Base-by-base conservation (phyloP, 2,888 invertebrate species). In the Caenorhabditis zanzibari region DNA sequence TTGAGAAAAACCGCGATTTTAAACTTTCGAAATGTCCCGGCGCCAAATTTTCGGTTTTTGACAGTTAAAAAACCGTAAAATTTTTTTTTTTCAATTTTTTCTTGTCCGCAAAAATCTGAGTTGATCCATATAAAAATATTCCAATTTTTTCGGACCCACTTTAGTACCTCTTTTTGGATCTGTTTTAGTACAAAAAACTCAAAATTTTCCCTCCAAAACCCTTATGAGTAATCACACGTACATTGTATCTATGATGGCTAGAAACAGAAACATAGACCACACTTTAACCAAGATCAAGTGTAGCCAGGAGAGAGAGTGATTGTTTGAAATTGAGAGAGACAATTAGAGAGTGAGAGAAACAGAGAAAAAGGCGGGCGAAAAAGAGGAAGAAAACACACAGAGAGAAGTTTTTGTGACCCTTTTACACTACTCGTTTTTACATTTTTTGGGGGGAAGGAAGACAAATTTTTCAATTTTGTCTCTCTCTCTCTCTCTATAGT, bases 201-300 rank as follows among this genome's bases (percentile, higher is more conserved):
- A 16, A 12, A n/a, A 6, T 26, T 14, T 54, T 3, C 14, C 6
- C 26, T 54, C 35, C 32, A 14, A 35, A 5, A 3, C 12, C 56
- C 22, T 4, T 19, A 12, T 58, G 26, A 58, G 14, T 38, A 28
- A 71, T 49, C 35, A 59, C 47, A 72, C 58, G 72, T 68, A 61
- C 7, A 32, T 2, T 7, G 24, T 4, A n/a, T n/a, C n/a, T n/a
- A n/a, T n/a, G n/a, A 44, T 2, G 26, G n/a, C n/a, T 32, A 66
- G 49, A n/a, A n/a, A n/a, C n/a, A n/a, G 32, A 7, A 68, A 68
- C 66, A 68, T 38, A 68, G 54, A 68, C 68, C 68, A 68, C 68
- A 54, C 52, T 68, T 68, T 64, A 5, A 16, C 19, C 32, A 52
- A 66, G 49, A 66, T 66, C 68, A 68, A 54, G 68, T 54, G 54